Conservation (phyloP, 2,113 vertebrate species). For the Laterallus jamaicensis region DNA sequence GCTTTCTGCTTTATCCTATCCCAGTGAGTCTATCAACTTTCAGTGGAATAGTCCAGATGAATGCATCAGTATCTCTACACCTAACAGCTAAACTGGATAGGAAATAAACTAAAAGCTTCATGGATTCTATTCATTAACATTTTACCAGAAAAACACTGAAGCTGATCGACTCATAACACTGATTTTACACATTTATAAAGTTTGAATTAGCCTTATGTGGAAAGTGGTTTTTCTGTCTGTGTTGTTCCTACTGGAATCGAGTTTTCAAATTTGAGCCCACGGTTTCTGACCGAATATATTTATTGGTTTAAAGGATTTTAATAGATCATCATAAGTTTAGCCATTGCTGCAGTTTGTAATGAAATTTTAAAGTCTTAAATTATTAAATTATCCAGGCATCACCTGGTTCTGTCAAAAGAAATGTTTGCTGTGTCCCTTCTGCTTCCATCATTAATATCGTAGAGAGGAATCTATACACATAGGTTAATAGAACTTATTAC, state of each 20-base stretch:
- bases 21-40: background rate
- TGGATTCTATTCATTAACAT: background rate
- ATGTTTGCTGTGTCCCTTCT: background rate
- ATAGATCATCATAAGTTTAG: background rate
- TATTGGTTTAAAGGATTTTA: background rate
- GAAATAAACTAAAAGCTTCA: background rate
- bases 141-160: background rate
- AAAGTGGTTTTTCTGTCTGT: background rate
- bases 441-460: background rate
- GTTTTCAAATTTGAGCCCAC: background rate
- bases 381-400: background rate
- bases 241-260: background rate
- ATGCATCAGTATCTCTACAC: background rate
- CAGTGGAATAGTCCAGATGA: slow-evolving; percentile 5
- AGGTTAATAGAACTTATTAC: background rate
- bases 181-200: background rate
- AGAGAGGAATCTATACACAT: background rate
- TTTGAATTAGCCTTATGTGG: background rate
- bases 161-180: background rate
- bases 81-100: background rate
- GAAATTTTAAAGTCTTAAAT: background rate
- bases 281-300: background rate
- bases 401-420: background rate
- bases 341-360: background rate
- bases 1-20: background rate